Evolutionary conservation across 2,113 vertebrate genomes (phyloP), one percentile per base, ranked within the genome.

Genomic region (Catagonus wagneri): DNA sequence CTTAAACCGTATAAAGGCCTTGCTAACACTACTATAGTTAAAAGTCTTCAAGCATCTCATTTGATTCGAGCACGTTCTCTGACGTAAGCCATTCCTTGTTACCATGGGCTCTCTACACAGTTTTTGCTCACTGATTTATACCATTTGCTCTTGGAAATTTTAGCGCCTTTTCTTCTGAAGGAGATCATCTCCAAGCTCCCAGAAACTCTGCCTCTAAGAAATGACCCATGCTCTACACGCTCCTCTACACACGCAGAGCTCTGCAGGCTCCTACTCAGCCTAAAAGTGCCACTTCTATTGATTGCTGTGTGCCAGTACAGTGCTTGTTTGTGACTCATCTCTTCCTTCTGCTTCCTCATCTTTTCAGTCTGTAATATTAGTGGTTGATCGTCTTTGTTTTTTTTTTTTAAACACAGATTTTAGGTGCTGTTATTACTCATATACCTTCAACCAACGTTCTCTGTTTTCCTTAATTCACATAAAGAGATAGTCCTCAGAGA

Each of bases 1-100:
- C 86, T 97, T 98, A 98, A 98, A 97, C 96, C 96, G 98, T 98
- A 96, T 2, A 93, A 84, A 98, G 84, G 89, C 90, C 97, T 97
- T 97, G 81, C 66, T 94, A 83, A 95, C 60, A 87, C 91, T 83
- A n/a, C 83, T 95, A 34, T 54, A 97, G 96, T 97, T 97, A 97
- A 97, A 97, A 85, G 84, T 97, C 96, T 96, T 84, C 7, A 87
- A 97, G 83, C 90, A 96, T 96, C 84, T 96, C 72, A 83, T 97
- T 93, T 93, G 97, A 97, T 97, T 90, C 6, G 1, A 79, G 58
- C 65, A 85, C 63, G 36, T 71, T 94, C 36, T 69, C 60, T 52
- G 56, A 56, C 34, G 92, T 87, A 88, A 96, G 94, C 89, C 89
- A 95, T 93, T 94, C 52, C 83, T 96, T 95, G 81, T 81, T 97